A percentile compares a stretch with the other conserved stretches of the same genome.
Conservation (phyloP, 2,888 invertebrate genomes). For the Cancer borealis region DNA sequence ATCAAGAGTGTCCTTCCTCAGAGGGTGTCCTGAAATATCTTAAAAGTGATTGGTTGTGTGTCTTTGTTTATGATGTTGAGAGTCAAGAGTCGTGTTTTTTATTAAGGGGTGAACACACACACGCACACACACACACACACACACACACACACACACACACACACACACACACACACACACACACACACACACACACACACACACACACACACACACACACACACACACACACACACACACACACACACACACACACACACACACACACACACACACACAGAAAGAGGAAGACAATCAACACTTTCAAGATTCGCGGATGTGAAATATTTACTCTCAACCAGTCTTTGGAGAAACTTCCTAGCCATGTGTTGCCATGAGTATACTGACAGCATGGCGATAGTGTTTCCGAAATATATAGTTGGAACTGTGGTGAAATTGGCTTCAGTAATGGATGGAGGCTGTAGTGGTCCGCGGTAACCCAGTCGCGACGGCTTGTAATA, state of each 20-base stretch:
- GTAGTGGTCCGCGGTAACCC: not conserved
- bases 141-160: slow-evolving; percentile 50
- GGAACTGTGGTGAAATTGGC: slow-evolving; percentile 33
- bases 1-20: not conserved
- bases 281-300: slow-evolving; percentile 6
- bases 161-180: slow-evolving; percentile 51
- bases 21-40: not conserved
- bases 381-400: not conserved
- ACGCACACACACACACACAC: slow-evolving; percentile 50
- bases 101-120: not conserved
- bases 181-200: slow-evolving; percentile 55
- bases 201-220: slow-evolving; percentile 46
- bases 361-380: not conserved
- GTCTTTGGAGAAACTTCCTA: not conserved
- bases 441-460: slow-evolving; percentile 30
- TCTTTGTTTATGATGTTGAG: not conserved
- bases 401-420: slow-evolving; percentile 21
- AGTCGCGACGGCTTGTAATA: slow-evolving; percentile 29
- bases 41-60: not conserved
- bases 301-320: not conserved
- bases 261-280: slow-evolving; percentile 51
- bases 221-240: slow-evolving; percentile 52
- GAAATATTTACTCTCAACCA: not conserved
- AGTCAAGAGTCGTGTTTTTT: not conserved
- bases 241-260: slow-evolving; percentile 47